Evolutionary conservation across 2,113 vertebrate genomes (phyloP).

Genomic region (Neogale vison): DNA sequence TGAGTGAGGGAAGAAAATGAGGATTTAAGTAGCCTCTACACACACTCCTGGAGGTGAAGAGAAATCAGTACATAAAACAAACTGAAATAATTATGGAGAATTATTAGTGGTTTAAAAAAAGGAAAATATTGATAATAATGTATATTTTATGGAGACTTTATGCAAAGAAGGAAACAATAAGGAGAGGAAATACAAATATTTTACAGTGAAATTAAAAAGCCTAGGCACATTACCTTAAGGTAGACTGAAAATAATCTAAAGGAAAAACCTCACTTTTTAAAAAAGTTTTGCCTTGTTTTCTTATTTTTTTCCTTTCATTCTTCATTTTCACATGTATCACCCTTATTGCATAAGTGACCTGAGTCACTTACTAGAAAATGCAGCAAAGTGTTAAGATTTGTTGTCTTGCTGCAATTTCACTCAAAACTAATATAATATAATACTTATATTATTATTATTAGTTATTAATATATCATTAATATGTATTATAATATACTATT

Average conservation of each 20-base stretch:
- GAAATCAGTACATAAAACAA: background rate
- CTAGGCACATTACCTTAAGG: background rate
- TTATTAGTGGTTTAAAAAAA: background rate
- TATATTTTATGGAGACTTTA: background rate
- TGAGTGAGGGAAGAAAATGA: background rate
- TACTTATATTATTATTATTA: no score
- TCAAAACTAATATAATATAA: background rate
- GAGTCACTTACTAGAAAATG: background rate
- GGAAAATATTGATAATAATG: background rate
- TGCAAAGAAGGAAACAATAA: background rate
- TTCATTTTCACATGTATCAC: background rate
- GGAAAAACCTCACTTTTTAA: background rate
- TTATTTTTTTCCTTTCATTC: background rate
- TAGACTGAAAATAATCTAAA: background rate
- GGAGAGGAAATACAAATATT: background rate
- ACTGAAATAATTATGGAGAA: background rate
- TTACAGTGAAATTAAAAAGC: background rate
- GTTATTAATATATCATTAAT: no score
- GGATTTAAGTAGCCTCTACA: background rate
- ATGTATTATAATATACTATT: no score
- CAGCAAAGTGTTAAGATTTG: background rate
- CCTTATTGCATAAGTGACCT: background rate
- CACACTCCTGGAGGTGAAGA: background rate
- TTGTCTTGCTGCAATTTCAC: background rate
- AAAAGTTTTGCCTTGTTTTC: background rate